Base-by-base conservation (phyloP, 2,797 vertebrate species). In the Erpetoichthys calabaricus region DNA sequence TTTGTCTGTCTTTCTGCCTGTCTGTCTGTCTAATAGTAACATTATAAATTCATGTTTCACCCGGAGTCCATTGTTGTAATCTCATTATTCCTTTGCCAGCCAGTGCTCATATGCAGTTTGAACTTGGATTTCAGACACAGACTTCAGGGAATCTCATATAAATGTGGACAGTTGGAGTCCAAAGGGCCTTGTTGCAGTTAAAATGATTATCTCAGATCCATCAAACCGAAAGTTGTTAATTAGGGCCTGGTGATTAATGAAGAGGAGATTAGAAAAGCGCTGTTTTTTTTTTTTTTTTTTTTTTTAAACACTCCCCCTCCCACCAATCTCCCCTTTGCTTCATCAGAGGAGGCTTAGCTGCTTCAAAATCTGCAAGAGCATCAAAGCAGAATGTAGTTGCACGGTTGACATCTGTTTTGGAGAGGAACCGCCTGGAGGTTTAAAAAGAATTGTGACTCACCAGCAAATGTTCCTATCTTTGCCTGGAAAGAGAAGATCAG, bases 231-330 rank as follows among this genome's bases (percentile, higher is more conserved):
- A 89, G 85, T 91, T 91, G 93, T 97, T 97, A 97, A 98, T 97
- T 98, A 97, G 92, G 84, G 88, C 82, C 80, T 76, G 62, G 76
- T 97, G 94, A 97, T 97, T 97, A 94, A 97, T 97, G 92, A 89
- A 73, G 76, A 67, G 68, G 72, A 61, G 69, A 62, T 66, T 70
- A 72, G 65, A 67, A 25, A 65, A 70, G 68, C 59, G 60, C 68
- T 65, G 70, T 66, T 70, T 75, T 74, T 60, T 71, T 66, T 64
- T 25, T 66, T 70, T 75, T 74, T 60, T 71, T 66, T 64, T 25
- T 25, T 25, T 2, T 82, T 72, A 83, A 75, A 69, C 59, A 10
- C 72, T 76, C 76, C 67, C 70, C 73, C 74, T 74, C 81, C 70
- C 70, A 70, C 67, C 71, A 71, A 47, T 25, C 57, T 53, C 46